Evolutionary conservation across 2,113 vertebrate genomes (phyloP).

Genomic region (Synchiropus splendidus): DNA sequence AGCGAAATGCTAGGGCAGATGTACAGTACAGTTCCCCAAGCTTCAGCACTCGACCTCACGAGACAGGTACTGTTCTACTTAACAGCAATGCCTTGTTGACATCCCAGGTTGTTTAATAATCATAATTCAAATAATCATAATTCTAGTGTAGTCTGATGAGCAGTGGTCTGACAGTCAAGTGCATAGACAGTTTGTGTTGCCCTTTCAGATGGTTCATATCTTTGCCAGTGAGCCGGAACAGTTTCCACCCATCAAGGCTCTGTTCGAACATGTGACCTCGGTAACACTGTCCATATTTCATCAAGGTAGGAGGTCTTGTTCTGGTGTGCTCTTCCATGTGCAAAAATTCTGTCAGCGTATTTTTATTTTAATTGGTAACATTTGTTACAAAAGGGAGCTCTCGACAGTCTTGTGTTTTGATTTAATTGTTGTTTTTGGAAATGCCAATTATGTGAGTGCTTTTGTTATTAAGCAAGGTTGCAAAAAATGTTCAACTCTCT

Average conservation of each 20-base stretch:
- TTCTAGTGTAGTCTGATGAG: too few relatives aligned
- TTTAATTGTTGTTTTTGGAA: too few relatives aligned
- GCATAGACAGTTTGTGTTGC: not conserved
- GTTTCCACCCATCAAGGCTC: slow-evolving; percentile 94
- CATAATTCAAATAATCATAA: too few relatives aligned
- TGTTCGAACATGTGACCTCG: slow-evolving; percentile 97
- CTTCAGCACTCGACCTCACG: slow-evolving; percentile 93
- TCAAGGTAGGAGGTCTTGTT: slow-evolving; percentile 79
- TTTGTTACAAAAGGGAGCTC: not conserved
- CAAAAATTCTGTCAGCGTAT: slow-evolving; percentile 8
- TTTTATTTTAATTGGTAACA: slow-evolving; percentile 9
- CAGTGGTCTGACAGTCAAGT: too few relatives aligned
- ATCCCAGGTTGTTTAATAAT: too few relatives aligned
- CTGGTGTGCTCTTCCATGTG: slow-evolving; percentile 17
- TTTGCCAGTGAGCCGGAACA: slow-evolving; percentile 93
- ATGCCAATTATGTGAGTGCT: too few relatives aligned
- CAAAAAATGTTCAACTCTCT: too few relatives aligned
- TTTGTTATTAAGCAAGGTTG: too few relatives aligned
- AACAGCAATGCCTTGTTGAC: too few relatives aligned
- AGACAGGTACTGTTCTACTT: slow-evolving; percentile 74
- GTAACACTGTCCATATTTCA: slow-evolving; percentile 96
- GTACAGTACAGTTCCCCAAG: slow-evolving; percentile 99
- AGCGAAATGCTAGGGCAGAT: slow-evolving; percentile 98
- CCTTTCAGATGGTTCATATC: slow-evolving; percentile 92
- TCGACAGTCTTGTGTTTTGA: not conserved